Percentiles rank a stretch among this genome's conserved stretches.
phyloP scores from a whole-genome alignment of 2,797 vertebrate species.

The Sebastes nivosus region DNA sequence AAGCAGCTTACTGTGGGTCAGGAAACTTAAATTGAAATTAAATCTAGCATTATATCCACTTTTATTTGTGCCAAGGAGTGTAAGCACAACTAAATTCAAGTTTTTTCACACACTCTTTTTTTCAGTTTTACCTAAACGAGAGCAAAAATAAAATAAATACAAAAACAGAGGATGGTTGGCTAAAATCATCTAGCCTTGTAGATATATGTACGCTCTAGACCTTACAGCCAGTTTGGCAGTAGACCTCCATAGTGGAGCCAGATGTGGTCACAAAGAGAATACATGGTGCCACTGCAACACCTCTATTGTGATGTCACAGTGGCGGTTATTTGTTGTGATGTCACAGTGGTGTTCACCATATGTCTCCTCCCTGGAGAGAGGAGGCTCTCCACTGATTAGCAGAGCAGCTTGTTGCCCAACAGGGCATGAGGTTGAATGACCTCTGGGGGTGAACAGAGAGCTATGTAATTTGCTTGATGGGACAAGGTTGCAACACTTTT shows the following conservation, averaged over 20 bases:
- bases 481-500: slow-evolving; percentile 52
- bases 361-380: slow-evolving; percentile 55
- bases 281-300: not conserved
- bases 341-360: slow-evolving; percentile 49
- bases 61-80: not conserved
- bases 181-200: too few species aligned
- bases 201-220: too few species aligned
- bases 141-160: too few species aligned
- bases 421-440: slow-evolving; percentile 66
- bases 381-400: slow-evolving; percentile 71
- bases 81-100: not conserved
- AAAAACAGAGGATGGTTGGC: too few species aligned
- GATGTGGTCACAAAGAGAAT: slow-evolving; percentile 34
- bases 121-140: not conserved
- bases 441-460: slow-evolving; percentile 60
- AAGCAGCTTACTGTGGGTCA: not conserved
- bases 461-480: slow-evolving; percentile 71
- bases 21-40: not conserved
- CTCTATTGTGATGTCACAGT: slow-evolving; percentile 27
- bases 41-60: not conserved
- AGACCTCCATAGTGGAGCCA: slow-evolving; percentile 24
- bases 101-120: not conserved
- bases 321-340: slow-evolving; percentile 50
- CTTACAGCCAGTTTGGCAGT: not conserved
- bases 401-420: slow-evolving; percentile 70